These are phyloP conservation scores for Rhinatrema bivittatum DNA, from an alignment of 2,797 vertebrate species.

Conservation along the genomic window DNA sequence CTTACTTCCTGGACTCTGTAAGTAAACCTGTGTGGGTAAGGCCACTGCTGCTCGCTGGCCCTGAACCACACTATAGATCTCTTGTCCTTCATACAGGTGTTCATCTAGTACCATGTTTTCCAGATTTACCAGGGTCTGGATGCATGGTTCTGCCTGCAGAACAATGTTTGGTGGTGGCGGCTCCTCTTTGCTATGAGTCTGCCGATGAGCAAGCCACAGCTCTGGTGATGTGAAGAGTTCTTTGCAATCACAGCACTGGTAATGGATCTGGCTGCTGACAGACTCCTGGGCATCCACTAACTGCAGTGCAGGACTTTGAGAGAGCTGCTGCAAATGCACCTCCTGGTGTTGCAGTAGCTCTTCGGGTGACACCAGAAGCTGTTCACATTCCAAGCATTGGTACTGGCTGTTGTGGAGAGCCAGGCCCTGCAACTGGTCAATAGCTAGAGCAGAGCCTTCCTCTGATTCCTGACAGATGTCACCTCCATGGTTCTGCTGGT, in stretches of 20 bases:
- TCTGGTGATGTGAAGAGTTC: slow-evolving; percentile 76
- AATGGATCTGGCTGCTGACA: slow-evolving; percentile 63
- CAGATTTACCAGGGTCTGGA: slow-evolving; percentile 58
- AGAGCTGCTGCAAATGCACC: slow-evolving; percentile 70
- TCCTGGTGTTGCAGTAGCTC: slow-evolving; percentile 83
- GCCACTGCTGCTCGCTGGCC: neutral
- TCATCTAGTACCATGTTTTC: slow-evolving; percentile 72
- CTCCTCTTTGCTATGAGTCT: slow-evolving; percentile 56
- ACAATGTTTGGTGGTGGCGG: slow-evolving; percentile 55
- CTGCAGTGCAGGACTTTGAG: neutral
- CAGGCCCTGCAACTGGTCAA: slow-evolving; percentile 68
- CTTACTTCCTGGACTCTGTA: too few relatives aligned
- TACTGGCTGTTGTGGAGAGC: slow-evolving; percentile 56
- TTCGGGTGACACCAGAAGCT: slow-evolving; percentile 64
- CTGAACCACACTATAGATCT: slow-evolving; percentile 22
- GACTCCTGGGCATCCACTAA: neutral
- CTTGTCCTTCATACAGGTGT: slow-evolving; percentile 49
- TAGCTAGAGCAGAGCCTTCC: slow-evolving; percentile 10
- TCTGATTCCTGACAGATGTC: slow-evolving; percentile 24
- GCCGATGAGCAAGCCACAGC: slow-evolving; percentile 77
- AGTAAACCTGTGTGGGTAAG: too few relatives aligned
- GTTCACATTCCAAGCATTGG: slow-evolving; percentile 73
- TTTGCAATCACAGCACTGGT: slow-evolving; percentile 82
- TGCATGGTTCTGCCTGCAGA: slow-evolving; percentile 62
- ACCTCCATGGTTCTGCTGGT: slow-evolving; percentile 72